A percentile compares a stretch with the other conserved stretches of the same genome.
These are phyloP conservation scores for Bimastos eiseni DNA, from an alignment of 2,888 invertebrate genomes.

Conservation along the genomic window DNA sequence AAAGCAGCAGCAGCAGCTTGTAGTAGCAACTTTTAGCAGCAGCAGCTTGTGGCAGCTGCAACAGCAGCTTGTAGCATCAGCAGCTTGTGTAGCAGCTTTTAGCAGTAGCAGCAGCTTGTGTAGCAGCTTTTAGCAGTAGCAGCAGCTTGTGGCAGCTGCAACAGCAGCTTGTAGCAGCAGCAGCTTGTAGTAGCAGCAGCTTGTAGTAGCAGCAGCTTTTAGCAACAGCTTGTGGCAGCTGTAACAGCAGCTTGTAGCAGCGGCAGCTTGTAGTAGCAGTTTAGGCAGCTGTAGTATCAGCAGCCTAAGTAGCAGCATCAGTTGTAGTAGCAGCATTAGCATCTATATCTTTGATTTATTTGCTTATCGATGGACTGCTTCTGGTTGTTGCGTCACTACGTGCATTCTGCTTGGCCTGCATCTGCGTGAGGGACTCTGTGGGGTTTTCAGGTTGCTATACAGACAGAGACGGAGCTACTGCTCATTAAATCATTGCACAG, in stretches of 20 bases:
- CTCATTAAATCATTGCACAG: background rate
- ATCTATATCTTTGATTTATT: background rate
- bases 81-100: too few species aligned
- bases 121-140: too few species aligned
- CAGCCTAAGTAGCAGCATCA: background rate
- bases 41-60: too few species aligned
- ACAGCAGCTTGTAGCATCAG: too few species aligned
- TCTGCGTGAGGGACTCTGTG: background rate
- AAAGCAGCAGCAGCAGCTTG: background rate
- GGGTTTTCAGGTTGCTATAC: background rate
- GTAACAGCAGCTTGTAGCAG: background rate
- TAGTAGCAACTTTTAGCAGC: too few species aligned
- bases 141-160: too few species aligned
- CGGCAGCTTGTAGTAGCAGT: background rate
- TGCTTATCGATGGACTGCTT: background rate
- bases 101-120: too few species aligned
- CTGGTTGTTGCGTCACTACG: background rate
- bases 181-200: background rate
- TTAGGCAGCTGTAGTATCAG: too few species aligned
- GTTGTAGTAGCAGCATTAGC: background rate
- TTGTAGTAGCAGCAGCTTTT: background rate
- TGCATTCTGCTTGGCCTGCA: background rate
- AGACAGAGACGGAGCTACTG: background rate
- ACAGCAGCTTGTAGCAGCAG: background rate
- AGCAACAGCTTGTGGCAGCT: background rate